Evolutionary conservation across 2,113 vertebrate genomes (phyloP), one percentile per base, ranked within the genome.

Genomic region (Scomber japonicus): DNA sequence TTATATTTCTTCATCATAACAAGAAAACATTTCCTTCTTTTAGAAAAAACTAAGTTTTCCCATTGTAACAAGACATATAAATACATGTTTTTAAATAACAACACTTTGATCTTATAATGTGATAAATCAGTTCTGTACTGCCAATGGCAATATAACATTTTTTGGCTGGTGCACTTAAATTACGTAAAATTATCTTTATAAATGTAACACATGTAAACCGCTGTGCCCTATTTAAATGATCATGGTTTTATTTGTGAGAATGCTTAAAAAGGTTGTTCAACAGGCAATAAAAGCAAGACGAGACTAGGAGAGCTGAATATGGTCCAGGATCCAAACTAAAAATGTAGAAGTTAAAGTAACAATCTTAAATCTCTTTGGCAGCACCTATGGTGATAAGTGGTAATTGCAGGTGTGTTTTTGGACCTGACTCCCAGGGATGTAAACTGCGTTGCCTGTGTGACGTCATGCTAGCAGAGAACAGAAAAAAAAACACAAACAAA

Each of bases 1-100:
- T 24, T 55, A 5, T 31, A 81, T 64, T 82, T 61, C 46, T 73
- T 80, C 45, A 75, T 62, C 54, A 59, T 48, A 61, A 69, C 19
- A 57, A 53, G 57, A 72, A 21, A 80, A 77, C 24, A 44, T 45
- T 31, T 8, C 9, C 56, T 21, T 44, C 35, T 19, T 72, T n/a
- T 4, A 35, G 40, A 40, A 40, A 40, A 2, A 50, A 50, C 57
- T 66, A 71, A 80, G 56, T 21, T 67, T 12, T 31, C 27, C 65
- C 27, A 59, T 62, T 78, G 40, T 76, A 40, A 66, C 65, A 64
- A 78, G 12, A 68, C 59, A 11, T 24, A 17, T 11, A 27, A 27
- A 27, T 27, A 27, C 24, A n/a, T 24, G 60, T 65, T 53, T 40
- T 40, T 40, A 40, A 46, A 35, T 70, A 24, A 55, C 56, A 44